A percentile compares a stretch with the other conserved stretches of the same genome.
Evolutionary conservation across 2,113 vertebrate genomes (phyloP).

Genomic region (Cynocephalus volans): DNA sequence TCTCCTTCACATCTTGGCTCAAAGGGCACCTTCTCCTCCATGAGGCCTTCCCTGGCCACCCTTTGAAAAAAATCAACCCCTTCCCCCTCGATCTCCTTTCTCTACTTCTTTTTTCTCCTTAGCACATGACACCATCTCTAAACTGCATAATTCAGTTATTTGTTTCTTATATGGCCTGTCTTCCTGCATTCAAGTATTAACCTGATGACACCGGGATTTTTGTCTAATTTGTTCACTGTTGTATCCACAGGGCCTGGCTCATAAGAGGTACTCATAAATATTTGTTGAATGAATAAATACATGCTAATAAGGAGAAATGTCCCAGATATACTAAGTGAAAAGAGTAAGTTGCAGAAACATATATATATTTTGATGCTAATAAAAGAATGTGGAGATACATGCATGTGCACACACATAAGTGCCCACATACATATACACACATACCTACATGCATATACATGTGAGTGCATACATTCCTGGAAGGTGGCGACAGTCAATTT

Average conservation of each 20-base stretch:
- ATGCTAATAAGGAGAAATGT: background rate
- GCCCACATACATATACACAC: background rate
- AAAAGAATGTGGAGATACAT: background rate
- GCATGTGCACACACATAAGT: background rate
- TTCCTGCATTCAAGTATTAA: background rate
- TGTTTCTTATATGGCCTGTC: background rate
- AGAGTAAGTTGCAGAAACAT: background rate
- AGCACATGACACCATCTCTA: background rate
- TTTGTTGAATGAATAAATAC: background rate
- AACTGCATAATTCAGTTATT: background rate
- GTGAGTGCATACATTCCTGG: background rate
- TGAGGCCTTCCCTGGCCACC: background rate
- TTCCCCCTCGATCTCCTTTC: background rate
- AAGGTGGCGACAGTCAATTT: background rate
- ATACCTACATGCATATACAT: rapidly evolving
- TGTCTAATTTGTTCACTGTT: background rate
- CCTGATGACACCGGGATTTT: background rate
- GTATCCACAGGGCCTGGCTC: background rate
- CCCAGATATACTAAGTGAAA: background rate
- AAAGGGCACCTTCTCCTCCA: background rate
- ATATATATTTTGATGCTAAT: background rate
- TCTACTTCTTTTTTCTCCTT: background rate
- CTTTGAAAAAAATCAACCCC: background rate
- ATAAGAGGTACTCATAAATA: background rate
- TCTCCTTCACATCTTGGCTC: background rate